Conservation (phyloP, 2,888 invertebrate genomes). For the Leucophenga maculata region DNA sequence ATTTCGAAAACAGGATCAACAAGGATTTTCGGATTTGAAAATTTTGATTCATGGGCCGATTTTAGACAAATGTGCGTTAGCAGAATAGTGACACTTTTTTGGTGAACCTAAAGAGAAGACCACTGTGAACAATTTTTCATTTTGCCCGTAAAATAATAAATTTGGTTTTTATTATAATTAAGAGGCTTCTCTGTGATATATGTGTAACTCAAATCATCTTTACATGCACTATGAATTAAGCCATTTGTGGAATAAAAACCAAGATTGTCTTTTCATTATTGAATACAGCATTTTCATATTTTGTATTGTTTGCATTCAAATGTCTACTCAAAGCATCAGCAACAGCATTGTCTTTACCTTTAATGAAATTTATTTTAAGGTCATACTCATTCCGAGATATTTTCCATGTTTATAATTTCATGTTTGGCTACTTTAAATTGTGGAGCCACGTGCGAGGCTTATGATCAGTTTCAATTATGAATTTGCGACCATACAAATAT, state of each 20-base stretch:
- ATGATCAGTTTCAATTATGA: constrained; percentile 68
- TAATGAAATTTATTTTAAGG: constrained; percentile 50
- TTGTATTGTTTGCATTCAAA: neutral
- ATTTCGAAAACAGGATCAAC: too few species aligned
- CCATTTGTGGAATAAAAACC: constrained; percentile 7
- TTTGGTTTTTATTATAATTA: constrained; percentile 30
- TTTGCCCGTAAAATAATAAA: neutral
- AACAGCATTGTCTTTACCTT: constrained; percentile 40
- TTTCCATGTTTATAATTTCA: constrained; percentile 64
- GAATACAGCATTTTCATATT: too few species aligned
- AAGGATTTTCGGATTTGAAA: too few species aligned
- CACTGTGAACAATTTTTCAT: constrained; percentile 11
- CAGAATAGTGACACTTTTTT: too few species aligned
- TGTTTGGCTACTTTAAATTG: constrained; percentile 65
- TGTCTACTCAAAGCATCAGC: constrained; percentile 50
- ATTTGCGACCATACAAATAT: constrained; percentile 62
- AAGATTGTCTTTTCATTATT: neutral
- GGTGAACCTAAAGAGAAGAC: too few species aligned
- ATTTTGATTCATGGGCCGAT: too few species aligned
- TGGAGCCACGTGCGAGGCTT: constrained; percentile 65
- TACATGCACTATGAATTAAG: constrained; percentile 20
- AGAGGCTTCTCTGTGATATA: constrained; percentile 23
- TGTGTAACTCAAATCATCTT: constrained; percentile 3
- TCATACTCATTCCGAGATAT: constrained; percentile 58
- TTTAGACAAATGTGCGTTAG: too few species aligned